A percentile compares a stretch with the other conserved stretches of the same genome.
Conservation (phyloP, 1,140 invertebrate species). For the Drosophila nannoptera region DNA sequence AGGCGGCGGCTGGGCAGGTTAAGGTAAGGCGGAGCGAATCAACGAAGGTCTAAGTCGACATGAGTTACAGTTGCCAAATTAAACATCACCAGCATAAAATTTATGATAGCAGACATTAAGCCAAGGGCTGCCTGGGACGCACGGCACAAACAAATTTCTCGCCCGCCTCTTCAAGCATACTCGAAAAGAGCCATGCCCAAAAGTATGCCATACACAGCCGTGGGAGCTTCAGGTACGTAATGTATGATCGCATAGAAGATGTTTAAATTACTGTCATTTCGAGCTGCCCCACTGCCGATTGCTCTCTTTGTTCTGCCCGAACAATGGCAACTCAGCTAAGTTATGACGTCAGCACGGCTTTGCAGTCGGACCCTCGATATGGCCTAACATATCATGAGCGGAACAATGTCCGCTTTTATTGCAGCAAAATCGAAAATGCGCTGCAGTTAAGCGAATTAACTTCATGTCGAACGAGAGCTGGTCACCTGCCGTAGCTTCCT, state of each 20-base stretch:
- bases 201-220: constrained; percentile 12
- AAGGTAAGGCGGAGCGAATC: constrained; percentile 13
- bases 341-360: background rate
- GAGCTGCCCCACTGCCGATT: constrained; percentile 11
- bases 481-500: background rate
- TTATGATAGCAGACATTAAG: constrained; percentile 75
- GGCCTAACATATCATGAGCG: background rate
- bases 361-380: background rate
- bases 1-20: constrained; percentile 29
- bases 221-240: background rate
- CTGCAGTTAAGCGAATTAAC: too few species aligned
- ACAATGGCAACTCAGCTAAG: background rate
- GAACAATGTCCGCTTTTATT: too few species aligned
- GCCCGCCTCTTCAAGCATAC: constrained; percentile 5
- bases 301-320: background rate
- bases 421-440: too few species aligned
- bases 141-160: constrained; percentile 47
- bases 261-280: constrained; percentile 42
- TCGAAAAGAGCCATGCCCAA: background rate
- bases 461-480: too few species aligned
- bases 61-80: constrained; percentile 77
- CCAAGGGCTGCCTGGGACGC: constrained; percentile 26
- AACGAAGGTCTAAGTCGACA: constrained; percentile 62
- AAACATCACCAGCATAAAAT: constrained; percentile 73
- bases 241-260: constrained; percentile 4